These are phyloP conservation scores for Bradysia coprophila DNA, from an alignment of 1,140 invertebrate species.

Conservation along the genomic window DNA sequence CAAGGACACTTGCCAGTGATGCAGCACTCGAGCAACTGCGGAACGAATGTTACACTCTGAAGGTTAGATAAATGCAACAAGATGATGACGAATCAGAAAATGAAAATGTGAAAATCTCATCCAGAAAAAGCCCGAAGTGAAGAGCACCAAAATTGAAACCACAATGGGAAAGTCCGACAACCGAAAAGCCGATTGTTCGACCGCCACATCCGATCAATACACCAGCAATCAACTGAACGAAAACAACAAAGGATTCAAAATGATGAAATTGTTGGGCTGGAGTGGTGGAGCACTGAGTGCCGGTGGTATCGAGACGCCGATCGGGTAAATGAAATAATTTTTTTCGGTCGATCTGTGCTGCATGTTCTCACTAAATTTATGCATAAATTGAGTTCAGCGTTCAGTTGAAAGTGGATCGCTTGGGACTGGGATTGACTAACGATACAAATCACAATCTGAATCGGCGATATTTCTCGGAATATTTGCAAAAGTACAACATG, in stretches of 20 bases:
- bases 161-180: too few species aligned
- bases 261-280: conserved; percentile 70
- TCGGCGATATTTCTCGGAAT: conserved; percentile 19
- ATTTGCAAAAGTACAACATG: conserved; percentile 28
- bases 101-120: too few species aligned
- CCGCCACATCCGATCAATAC: too few species aligned
- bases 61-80: conserved; percentile 25
- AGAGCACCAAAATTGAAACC: too few species aligned
- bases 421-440: conserved; percentile 11
- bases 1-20: conserved; percentile 25
- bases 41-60: conserved; percentile 31
- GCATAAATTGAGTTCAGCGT: conserved; percentile 14
- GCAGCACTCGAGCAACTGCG: conserved; percentile 22
- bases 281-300: conserved; percentile 55
- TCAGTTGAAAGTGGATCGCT: conserved; percentile 16
- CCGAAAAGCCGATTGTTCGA: too few species aligned
- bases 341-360: too few species aligned
- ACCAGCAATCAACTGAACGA: conserved; percentile 21
- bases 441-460: conserved; percentile 24
- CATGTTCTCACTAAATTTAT: too few species aligned
- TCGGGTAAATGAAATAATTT: conserved; percentile 25
- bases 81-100: too few species aligned
- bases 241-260: conserved; percentile 40
- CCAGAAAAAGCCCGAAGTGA: too few species aligned
- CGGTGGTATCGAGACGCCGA: conserved; percentile 43